Evolutionary conservation across 1,140 invertebrate genomes (phyloP), one percentile per base, ranked within the genome.

Genomic region (Orussus abietinus): DNA sequence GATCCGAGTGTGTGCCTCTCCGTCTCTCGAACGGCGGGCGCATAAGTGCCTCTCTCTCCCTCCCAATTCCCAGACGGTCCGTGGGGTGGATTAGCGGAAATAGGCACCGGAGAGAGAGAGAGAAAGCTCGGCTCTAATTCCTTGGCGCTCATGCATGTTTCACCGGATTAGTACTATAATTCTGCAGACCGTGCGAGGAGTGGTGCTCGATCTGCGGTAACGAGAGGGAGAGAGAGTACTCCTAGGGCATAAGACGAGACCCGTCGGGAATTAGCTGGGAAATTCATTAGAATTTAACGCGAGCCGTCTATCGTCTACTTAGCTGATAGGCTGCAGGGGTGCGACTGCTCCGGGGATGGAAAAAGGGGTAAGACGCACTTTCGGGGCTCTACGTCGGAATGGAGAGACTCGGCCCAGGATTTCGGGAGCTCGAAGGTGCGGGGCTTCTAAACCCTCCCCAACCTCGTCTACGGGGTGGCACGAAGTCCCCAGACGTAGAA

Each of bases 121-220:
- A 30, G 38, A 34, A 19, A 36, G 21, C 36, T 22, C 5, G 19
- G 38, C 49, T 48, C 47, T 51, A 51, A 56, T 53, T 53, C 45
- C 50, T 46, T 31, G 35, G 32, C 45, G 35, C 43, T 45, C 42
- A 42, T 47, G 42, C 46, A 49, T 54, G 51, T 54, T 51, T 54
- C 33, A 47, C 42, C 39, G 46, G 47, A 57, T 57, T 55, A 51
- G 42, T 47, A 44, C 48, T 44, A 49, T 57, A 57, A 52, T 55
- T 38, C 21, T 13, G 13, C 36, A 5, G 6, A 26, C 12, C 11
- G 36, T 28, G 21, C 20, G 18, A 26, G n/a, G 36, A 38, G 36
- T 11, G 13, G 10, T 38, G 36, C 14, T 19, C 3, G 17, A 14
- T 13, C 12, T 10, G 30, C 31, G 34, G 34, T 32, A 36, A 42